Conservation (phyloP, 2,888 invertebrate genomes). For the Notocelia uddmanniana region DNA sequence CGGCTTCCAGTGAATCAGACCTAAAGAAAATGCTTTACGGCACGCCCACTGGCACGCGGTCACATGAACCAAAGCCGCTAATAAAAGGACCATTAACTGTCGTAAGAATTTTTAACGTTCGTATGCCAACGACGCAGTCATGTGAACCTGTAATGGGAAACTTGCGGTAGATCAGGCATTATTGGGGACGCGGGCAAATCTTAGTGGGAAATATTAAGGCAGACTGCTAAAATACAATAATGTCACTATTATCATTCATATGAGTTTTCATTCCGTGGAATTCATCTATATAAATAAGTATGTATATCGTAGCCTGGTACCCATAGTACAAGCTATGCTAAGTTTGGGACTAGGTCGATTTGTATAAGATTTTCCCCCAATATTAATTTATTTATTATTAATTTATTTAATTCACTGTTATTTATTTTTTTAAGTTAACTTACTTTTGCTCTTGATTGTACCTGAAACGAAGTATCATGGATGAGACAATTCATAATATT, state of each 20-base stretch:
- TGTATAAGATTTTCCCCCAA: no score
- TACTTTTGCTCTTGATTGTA: no score
- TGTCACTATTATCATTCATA: neutral
- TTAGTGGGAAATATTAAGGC: slow-evolving; percentile 5
- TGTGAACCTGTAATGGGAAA: slow-evolving; percentile 61
- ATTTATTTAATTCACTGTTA: no score
- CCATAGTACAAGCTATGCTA: no score
- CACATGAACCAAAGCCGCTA: slow-evolving; percentile 63
- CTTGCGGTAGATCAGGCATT: slow-evolving; percentile 67
- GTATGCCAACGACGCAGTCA: slow-evolving; percentile 66
- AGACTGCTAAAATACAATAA: neutral
- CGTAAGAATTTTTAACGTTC: slow-evolving; percentile 60
- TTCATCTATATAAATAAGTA: no score
- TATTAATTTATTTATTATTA: no score
- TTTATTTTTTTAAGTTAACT: no score
- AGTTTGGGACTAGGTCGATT: no score
- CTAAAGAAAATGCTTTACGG: slow-evolving; percentile 72
- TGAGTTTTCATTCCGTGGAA: no score
- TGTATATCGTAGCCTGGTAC: no score
- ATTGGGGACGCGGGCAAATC: slow-evolving; percentile 44
- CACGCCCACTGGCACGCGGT: slow-evolving; percentile 68
- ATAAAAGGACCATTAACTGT: slow-evolving; percentile 71
- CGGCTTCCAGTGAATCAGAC: slow-evolving; percentile 55
- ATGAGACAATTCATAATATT: no score
- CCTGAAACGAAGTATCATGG: no score